phyloP scores from a whole-genome alignment of 2,113 vertebrate species.

The Erpornis zantholeuca region DNA sequence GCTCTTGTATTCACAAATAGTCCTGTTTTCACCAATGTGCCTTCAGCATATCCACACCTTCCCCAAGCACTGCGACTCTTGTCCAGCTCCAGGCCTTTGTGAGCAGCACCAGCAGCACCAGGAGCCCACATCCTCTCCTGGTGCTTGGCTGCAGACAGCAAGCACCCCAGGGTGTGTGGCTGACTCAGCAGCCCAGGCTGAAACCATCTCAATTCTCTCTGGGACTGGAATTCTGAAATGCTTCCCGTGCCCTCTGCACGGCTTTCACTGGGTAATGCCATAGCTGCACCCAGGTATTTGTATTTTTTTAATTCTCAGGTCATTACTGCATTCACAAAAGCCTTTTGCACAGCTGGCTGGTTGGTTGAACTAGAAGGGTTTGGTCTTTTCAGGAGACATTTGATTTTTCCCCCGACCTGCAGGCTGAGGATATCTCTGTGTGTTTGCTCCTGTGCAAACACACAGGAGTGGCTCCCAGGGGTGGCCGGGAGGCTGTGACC shows the following conservation, averaged over 20 bases:
- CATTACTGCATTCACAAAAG: not conserved
- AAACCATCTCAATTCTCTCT: not conserved
- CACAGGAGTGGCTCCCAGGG: too few relatives aligned
- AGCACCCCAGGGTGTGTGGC: not conserved
- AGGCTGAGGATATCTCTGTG: not conserved
- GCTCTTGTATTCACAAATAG: not conserved
- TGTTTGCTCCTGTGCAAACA: not conserved
- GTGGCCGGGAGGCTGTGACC: not conserved
- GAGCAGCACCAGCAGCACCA: not conserved
- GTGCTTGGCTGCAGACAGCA: not conserved
- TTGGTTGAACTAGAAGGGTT: not conserved
- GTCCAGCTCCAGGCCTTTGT: not conserved
- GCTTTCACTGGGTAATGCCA: not conserved
- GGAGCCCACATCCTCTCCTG: not conserved
- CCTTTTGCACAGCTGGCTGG: not conserved
- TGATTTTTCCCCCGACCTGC: not conserved
- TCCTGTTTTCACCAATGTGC: not conserved
- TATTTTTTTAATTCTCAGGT: not conserved
- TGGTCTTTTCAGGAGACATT: not conserved
- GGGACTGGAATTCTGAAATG: not conserved
- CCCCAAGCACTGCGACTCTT: fast-evolving
- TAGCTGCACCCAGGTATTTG: fast-evolving
- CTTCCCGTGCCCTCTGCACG: not conserved
- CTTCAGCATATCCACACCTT: not conserved
- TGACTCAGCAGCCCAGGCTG: not conserved